Evolutionary conservation across 2,797 vertebrate species (phyloP).

Genomic region (Gouania willdenowi): DNA sequence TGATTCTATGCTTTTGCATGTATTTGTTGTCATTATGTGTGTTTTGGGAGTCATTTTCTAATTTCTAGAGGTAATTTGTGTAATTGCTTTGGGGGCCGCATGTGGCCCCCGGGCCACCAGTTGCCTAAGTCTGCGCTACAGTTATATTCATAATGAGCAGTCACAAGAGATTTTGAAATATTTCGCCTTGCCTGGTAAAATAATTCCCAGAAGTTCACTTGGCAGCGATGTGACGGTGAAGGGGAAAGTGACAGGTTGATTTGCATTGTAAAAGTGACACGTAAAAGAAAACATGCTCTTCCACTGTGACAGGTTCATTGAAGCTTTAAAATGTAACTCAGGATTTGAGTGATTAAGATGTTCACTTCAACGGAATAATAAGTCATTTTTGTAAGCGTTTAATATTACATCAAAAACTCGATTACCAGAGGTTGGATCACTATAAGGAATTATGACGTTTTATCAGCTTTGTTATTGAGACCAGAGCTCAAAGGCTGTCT

Average conservation of each 20-base stretch:
- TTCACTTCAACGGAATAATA: background rate
- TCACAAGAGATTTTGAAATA: slow-evolving; percentile 16
- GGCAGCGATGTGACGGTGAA: background rate
- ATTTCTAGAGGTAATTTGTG: no score
- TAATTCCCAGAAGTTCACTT: slow-evolving; percentile 6
- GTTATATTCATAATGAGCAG: slow-evolving; percentile 5
- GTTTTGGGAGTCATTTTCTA: no score
- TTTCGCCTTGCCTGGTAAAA: background rate
- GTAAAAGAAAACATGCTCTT: slow-evolving; percentile 1
- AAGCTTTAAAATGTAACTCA: slow-evolving; percentile 12
- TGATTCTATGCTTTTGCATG: no score
- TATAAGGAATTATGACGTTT: background rate
- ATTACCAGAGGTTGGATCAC: no score
- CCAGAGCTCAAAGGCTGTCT: background rate
- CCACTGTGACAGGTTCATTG: background rate
- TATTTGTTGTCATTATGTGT: no score
- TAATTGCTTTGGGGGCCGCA: no score
- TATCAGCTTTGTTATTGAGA: slow-evolving; percentile 12
- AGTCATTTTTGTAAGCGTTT: slow-evolving; percentile 19
- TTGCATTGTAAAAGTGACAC: slow-evolving; percentile 9
- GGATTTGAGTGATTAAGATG: slow-evolving; percentile 2
- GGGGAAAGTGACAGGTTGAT: slow-evolving; percentile 15
- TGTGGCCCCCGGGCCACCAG: no score
- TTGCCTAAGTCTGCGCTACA: no score
- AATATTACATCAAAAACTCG: slow-evolving; percentile 5